A percentile compares a stretch with the other conserved stretches of the same genome.
These are phyloP conservation scores for Furcula furcula DNA, from an alignment of 2,888 invertebrate genomes.

Conservation along the genomic window DNA sequence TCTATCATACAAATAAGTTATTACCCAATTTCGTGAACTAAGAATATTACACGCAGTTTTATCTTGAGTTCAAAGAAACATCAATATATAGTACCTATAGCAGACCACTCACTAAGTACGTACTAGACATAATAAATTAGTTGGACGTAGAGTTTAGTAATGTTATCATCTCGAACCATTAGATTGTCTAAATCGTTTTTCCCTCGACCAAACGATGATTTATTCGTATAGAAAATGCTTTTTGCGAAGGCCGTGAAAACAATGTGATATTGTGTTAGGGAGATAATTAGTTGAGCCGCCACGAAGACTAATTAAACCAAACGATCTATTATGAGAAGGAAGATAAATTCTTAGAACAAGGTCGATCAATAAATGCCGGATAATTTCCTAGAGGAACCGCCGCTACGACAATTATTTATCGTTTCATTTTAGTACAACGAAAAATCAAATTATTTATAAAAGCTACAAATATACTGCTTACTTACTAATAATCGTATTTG, in stretches of 20 bases:
- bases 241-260: conserved; percentile 16
- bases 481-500: too few species aligned
- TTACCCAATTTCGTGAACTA: conserved; percentile 29
- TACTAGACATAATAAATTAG: conserved; percentile 14
- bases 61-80: conserved; percentile 23
- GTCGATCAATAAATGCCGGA: too few species aligned
- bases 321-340: conserved; percentile 13
- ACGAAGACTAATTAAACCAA: conserved; percentile 21
- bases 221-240: conserved; percentile 19
- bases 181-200: conserved; percentile 17
- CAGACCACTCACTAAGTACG: conserved; percentile 9
- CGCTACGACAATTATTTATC: too few species aligned
- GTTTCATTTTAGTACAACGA: too few species aligned
- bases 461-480: too few species aligned
- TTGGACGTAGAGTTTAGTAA: conserved; percentile 7
- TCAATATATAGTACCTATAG: conserved; percentile 16
- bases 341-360: background rate
- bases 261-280: conserved; percentile 19
- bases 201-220: conserved; percentile 15
- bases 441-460: too few species aligned
- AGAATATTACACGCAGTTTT: conserved; percentile 26
- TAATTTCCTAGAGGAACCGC: too few species aligned
- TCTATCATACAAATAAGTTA: conserved; percentile 26
- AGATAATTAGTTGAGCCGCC: conserved; percentile 24
- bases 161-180: conserved; percentile 15